These are phyloP conservation scores for Mellivora capensis DNA, from an alignment of 2,113 vertebrate species.

Conservation along the genomic window DNA sequence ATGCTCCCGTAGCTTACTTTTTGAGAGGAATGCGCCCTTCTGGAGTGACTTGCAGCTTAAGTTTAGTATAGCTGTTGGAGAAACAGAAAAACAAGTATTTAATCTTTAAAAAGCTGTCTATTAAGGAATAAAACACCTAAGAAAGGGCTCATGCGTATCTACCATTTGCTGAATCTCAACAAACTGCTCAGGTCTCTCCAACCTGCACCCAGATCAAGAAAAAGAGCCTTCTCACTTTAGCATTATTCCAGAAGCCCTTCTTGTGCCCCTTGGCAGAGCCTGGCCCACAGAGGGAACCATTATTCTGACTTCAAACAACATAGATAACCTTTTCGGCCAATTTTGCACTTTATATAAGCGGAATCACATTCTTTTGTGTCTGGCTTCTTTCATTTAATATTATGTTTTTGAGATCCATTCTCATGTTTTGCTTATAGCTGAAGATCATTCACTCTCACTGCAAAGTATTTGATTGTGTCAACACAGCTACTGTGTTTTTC, in stretches of 20 bases:
- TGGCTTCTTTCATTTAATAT: neutral
- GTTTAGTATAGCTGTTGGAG: conserved; percentile 90
- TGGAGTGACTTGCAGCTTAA: conserved; percentile 95
- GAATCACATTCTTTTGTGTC: neutral
- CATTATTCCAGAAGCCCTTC: neutral
- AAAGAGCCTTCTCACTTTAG: neutral
- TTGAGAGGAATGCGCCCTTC: conserved; percentile 96
- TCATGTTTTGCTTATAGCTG: neutral
- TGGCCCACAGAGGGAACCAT: neutral
- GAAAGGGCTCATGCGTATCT: neutral
- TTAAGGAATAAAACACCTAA: neutral
- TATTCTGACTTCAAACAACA: neutral
- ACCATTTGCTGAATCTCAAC: neutral
- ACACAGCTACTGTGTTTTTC: neutral
- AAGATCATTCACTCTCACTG: neutral
- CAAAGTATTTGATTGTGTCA: neutral
- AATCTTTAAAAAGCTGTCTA: neutral
- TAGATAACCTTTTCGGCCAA: neutral
- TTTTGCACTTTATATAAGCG: neutral
- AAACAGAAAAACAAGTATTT: conserved; percentile 62
- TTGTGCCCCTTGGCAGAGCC: neutral
- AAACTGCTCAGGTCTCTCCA: neutral
- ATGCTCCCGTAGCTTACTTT: conserved; percentile 87
- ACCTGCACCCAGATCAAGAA: neutral
- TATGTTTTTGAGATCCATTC: neutral